Conservation (phyloP, 2,113 vertebrate genomes). For the Tupaia chinensis region DNA sequence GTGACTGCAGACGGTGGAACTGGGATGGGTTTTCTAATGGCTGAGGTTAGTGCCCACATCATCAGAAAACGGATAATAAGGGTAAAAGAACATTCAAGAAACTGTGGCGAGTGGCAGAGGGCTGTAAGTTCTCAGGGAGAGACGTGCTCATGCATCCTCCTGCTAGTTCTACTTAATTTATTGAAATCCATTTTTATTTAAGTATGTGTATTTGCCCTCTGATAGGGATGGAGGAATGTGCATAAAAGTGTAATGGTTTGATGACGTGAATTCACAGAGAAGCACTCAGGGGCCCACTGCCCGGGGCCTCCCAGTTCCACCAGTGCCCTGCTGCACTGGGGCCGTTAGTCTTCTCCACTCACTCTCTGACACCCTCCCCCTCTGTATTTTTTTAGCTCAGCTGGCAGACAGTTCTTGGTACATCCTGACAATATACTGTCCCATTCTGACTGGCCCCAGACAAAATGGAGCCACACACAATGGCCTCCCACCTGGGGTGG, state of each 20-base stretch:
- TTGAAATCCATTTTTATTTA: slow-evolving; percentile 15
- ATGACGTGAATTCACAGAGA: not conserved
- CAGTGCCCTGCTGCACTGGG: not conserved
- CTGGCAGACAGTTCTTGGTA: not conserved
- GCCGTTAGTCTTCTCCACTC: not conserved
- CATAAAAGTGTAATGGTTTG: slow-evolving; percentile 7
- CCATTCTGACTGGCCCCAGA: not conserved
- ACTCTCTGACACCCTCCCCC: not conserved
- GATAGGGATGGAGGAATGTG: not conserved
- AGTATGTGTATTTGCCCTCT: not conserved
- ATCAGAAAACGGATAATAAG: not conserved
- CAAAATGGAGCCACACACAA: not conserved
- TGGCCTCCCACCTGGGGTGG: too few species aligned
- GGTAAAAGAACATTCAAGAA: not conserved
- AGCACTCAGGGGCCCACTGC: not conserved
- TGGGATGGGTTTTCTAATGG: not conserved
- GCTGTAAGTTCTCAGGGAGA: not conserved
- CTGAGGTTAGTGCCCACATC: not conserved
- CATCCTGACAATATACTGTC: not conserved
- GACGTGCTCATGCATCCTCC: not conserved
- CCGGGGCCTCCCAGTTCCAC: not conserved
- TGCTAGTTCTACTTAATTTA: not conserved
- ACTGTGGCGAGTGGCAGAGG: not conserved
- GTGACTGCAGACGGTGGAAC: not conserved
- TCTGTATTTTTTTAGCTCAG: not conserved